Evolutionary conservation across 1,140 invertebrate species (phyloP), one percentile per base, ranked within the genome.

Genomic region (Rhyzopertha dominica): DNA sequence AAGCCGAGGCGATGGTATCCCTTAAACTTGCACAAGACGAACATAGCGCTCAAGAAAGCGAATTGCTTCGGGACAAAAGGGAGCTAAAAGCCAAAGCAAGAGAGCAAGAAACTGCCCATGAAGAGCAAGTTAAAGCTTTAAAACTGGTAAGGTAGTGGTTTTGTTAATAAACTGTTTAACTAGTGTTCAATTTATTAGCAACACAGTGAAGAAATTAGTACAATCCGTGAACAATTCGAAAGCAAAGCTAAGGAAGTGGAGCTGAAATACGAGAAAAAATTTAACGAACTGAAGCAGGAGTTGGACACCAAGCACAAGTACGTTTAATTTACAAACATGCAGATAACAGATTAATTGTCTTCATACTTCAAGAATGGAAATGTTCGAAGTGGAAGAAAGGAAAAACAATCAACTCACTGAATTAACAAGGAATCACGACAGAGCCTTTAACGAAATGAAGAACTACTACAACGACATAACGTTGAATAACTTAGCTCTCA

Each of bases 401-500:
- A 95, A 94, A 67, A 93, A 93, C 65, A 79, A 80, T 38, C 88
- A 94, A 63, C 80, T 94, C 10, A 78, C 81, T 10, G 80, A 82
- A 13, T 63, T 95, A 35, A 86, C 88, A 47, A 80, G 80, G 47
- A 81, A 85, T 54, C 90, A 95, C 62, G 87, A 92, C 47, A 81
- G 82, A 56, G 82, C 86, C 1, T 90, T 93, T 62, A 75, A 78
- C 29, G 86, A 94, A 62, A 83, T 95, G 61, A 95, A 93, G 68
- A 87, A 86, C 64, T 95, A 94, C 71, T 96, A 94, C 56, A 94
- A 93, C 58, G 89, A 95, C 53, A 92, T 95, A 26, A 91, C 88
- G 1, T 66, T 92, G 1, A 95, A 95, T 63, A 95, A 95, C 67
- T 73, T 95, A 43, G 85, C 79, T 35, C 67, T 91, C 5, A 91